phyloP scores from a whole-genome alignment of 2,888 invertebrate genomes.

The Rhaphigaster nebulosa region DNA sequence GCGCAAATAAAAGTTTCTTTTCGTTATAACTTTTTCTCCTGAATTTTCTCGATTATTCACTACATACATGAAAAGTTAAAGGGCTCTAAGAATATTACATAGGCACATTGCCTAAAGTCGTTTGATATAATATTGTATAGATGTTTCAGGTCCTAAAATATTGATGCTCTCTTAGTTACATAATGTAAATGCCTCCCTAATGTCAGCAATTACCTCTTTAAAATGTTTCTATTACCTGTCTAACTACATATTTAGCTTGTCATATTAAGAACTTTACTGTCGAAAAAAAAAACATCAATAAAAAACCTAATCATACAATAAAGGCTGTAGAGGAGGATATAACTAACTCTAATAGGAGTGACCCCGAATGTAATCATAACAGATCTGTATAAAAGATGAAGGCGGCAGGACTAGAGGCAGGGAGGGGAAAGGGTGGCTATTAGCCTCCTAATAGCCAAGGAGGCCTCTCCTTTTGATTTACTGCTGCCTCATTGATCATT shows the following conservation, averaged over 20 bases:
- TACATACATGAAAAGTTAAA: too few species aligned
- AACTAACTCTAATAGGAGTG: constrained; percentile 15
- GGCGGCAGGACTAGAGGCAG: neutral
- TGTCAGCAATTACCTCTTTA: neutral
- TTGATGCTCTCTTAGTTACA: neutral
- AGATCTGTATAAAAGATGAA: constrained; percentile 47
- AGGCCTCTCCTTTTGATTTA: constrained; percentile 14
- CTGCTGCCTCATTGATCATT: constrained; percentile 43
- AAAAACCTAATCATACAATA: constrained; percentile 36
- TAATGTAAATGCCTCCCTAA: neutral
- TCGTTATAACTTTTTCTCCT: too few species aligned
- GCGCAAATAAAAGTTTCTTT: too few species aligned
- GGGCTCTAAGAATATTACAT: too few species aligned
- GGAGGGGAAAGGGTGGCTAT: constrained; percentile 22
- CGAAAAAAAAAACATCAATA: neutral
- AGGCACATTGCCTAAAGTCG: too few species aligned
- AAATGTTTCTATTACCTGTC: constrained; percentile 26
- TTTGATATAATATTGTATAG: too few species aligned
- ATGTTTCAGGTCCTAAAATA: neutral
- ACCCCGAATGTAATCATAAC: constrained; percentile 39
- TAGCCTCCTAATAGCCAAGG: neutral
- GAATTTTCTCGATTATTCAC: too few species aligned
- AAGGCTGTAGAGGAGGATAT: constrained; percentile 14
- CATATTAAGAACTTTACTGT: constrained; percentile 21
- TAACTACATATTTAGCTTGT: constrained; percentile 29